Evolutionary conservation across 2,888 invertebrate species (phyloP), one percentile per base, ranked within the genome.

Genomic region (Didymodactylos carnosus): DNA sequence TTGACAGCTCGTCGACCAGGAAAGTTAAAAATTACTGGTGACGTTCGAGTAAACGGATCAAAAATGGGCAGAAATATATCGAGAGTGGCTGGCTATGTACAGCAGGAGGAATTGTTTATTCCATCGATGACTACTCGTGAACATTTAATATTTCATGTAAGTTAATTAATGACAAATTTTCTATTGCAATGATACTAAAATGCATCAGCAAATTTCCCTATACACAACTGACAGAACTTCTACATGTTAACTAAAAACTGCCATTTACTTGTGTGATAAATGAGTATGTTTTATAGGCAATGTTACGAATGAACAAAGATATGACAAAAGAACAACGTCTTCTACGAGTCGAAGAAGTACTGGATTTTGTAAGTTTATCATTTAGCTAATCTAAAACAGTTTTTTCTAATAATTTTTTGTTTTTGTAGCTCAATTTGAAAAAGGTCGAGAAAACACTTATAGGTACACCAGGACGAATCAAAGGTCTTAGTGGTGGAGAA

Each of bases 401-500:
- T 39, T 75, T 16, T 25, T 4, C 0, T 19, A 25, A 23, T 70
- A 23, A 40, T 29, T 13, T 23, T 39, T 7, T n/a, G 72, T 72
- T 43, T 79, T 81, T 77, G 77, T 74, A 91, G 89, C 84, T 94
- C 77, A 91, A 92, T 6, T 85, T 97, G 71, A 87, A 87, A 41
- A 93, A 92, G 84, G 95, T 94, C 83, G 89, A 90, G 82, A 88
- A 94, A 80, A 93, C 92, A 16, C 87, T 89, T 51, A 95, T 97
- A 76, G 95, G 97, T 0, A 51, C 75, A 51, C 39, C 76, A 19
- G 94, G 94, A 0, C 85, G 91, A 23, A 85, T 91, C 49, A 92
- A 92, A 85, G 94, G 94, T 0, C 89, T 95, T 75, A 94, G 94
- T 0, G 97, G 97, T 0, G 97, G 97, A 0, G 97, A 97, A 84